Evolutionary conservation across 2,888 invertebrate genomes (phyloP).

Genomic region (Oscheius sp.): DNA sequence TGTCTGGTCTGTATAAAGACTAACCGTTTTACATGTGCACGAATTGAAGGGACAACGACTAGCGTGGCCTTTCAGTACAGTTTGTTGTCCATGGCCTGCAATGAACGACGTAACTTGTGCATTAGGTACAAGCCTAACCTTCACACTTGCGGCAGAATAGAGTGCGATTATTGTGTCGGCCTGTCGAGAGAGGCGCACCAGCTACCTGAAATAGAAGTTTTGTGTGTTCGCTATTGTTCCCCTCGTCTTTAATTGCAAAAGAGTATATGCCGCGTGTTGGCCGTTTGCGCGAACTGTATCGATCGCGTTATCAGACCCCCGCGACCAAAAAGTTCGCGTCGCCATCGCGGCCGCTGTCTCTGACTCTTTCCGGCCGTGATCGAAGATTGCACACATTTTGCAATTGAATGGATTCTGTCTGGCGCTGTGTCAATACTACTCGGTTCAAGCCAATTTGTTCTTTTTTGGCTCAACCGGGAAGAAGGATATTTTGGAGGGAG

Average conservation of each 20-base stretch:
- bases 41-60: slow-evolving; percentile 71
- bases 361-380: neutral
- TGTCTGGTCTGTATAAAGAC: neutral
- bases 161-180: slow-evolving; percentile 51
- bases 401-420: slow-evolving; percentile 4
- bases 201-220: slow-evolving; percentile 25
- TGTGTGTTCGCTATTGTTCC: too few relatives aligned
- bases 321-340: slow-evolving; percentile 18
- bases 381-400: slow-evolving; percentile 9
- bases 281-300: slow-evolving; percentile 20
- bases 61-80: slow-evolving; percentile 73
- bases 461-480: too few relatives aligned
- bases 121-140: slow-evolving; percentile 18
- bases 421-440: slow-evolving; percentile 5
- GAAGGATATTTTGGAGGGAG: too few relatives aligned
- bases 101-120: too few relatives aligned
- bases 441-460: too few relatives aligned
- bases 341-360: too few relatives aligned
- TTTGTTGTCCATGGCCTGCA: slow-evolving; percentile 64
- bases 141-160: slow-evolving; percentile 69
- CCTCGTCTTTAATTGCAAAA: too few relatives aligned
- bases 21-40: slow-evolving; percentile 71
- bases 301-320: slow-evolving; percentile 12
- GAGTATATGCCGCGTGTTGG: neutral
- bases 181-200: slow-evolving; percentile 14